These are phyloP conservation scores for Piprites chloris DNA, from an alignment of 2,113 vertebrate species.

Conservation along the genomic window DNA sequence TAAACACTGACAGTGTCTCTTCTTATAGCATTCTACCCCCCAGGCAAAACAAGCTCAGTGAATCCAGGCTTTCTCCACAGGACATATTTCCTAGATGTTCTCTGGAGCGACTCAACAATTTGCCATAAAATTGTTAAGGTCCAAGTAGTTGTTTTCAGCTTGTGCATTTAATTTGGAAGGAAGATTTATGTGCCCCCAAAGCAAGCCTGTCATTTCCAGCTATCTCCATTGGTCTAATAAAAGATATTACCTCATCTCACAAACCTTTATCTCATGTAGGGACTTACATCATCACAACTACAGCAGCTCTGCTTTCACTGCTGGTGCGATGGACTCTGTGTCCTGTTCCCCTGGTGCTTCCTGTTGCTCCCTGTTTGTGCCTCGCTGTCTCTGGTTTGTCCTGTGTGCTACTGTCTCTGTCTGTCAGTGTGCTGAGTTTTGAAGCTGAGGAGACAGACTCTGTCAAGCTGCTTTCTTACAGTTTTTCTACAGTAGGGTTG, in stretches of 20 bases:
- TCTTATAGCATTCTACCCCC: not conserved
- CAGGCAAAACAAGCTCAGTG: not conserved
- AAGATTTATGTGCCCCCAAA: not conserved
- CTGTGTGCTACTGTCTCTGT: fast-evolving
- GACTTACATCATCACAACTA: not conserved
- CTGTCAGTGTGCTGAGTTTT: not conserved
- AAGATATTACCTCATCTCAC: not conserved
- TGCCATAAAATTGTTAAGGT: not conserved
- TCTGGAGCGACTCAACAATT: not conserved
- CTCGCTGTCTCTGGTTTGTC: not conserved
- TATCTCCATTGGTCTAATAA: not conserved
- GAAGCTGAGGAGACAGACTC: not conserved
- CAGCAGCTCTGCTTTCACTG: not conserved
- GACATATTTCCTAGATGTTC: not conserved
- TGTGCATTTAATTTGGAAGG: not conserved
- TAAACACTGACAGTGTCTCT: not conserved
- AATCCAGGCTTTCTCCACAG: not conserved
- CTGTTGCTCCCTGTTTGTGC: not conserved
- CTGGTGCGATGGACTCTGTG: fast-evolving
- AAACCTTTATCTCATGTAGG: not conserved
- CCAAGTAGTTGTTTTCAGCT: not conserved
- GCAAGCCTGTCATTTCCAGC: not conserved
- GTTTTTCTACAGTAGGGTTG: not conserved
- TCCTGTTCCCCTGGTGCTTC: not conserved
- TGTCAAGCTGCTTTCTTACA: not conserved